Base-by-base conservation (phyloP, 2,888 invertebrate genomes). In the Acanthopleura granulata region DNA sequence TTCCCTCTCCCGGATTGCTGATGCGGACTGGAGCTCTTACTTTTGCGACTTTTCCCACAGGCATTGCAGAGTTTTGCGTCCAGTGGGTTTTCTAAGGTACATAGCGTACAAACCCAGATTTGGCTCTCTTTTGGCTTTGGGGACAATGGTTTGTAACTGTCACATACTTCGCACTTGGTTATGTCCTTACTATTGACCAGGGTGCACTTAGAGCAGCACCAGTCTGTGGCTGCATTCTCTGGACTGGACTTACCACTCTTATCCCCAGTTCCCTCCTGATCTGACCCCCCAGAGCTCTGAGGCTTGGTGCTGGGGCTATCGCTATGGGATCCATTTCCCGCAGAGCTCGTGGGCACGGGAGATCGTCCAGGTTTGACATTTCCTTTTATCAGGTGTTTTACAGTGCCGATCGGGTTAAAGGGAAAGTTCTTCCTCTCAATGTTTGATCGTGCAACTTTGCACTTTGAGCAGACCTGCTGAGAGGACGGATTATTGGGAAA, bases 181-280 rank as follows among this genome's bases (percentile, higher is more conserved):
- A 27, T 66, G 16, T 66, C 66, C 6, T 27, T 22, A 66, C 6
- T 22, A 14, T 66, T 66, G 66, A 66, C 25, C 4, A 66, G 29
- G 89, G 96, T 95, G 91, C 97, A 97, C 90, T 95, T 94, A 77
- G 93, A 93, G 91, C 97, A 97, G 80, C 95, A 95, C 96, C 97
- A 97, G 93, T 95, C 80, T 29, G 75, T 75, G 49, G 72, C 77
- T 12, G 66, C 22, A 16, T 22, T 66, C 15, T 22, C 66, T 6
- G 66, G 66, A 16, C 25, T 27, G 1, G 66, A 16, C 25, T 22
- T 66, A 6, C 25, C 66, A 27, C 16, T 22, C 25, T 66, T 66
- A 27, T 6, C 22, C 1, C 22, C 22, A 57, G 57, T 12, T n/a
- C 4, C n/a, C 22, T 18, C 18, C 22, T 18, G 57, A 18, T 18